These are phyloP conservation scores for Trididemnum nubilum DNA, from an alignment of 23 tunicate species.

Conservation along the genomic window DNA sequence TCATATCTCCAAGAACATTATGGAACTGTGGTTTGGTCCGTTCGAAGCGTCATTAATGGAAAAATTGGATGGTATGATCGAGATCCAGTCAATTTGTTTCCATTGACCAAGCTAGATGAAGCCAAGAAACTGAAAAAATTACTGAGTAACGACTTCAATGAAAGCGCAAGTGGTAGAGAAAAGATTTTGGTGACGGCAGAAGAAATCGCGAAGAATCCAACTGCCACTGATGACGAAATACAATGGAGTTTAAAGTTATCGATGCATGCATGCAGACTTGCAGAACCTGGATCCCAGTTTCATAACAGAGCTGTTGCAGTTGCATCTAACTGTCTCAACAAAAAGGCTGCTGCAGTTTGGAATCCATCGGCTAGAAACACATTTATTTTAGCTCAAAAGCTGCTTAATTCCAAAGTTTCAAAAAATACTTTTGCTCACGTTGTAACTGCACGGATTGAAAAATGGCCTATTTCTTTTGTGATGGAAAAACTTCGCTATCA, in stretches of 20 bases:
- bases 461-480: not conserved
- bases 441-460: not conserved
- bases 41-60: conserved; percentile 50
- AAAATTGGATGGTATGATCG: conserved; percentile 83
- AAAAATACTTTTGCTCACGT: not conserved
- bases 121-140: conserved; percentile 28
- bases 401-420: not conserved
- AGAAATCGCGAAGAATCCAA: conserved; percentile 39
- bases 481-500: not conserved
- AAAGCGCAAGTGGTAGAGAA: not conserved
- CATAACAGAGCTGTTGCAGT: conserved; percentile 32
- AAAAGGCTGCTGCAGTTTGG: conserved; percentile 21
- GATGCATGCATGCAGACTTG: conserved; percentile 5
- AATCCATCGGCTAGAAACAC: conserved; percentile 58
- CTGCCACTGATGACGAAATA: conserved; percentile 27
- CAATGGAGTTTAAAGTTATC: conserved; percentile 80
- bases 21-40: conserved; percentile 88
- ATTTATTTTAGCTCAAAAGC: not conserved
- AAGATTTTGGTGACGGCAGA: conserved; percentile 50
- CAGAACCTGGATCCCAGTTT: not conserved
- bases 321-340: conserved; percentile 22
- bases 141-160: not conserved
- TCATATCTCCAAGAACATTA: conserved; percentile 75
- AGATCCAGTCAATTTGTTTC: conserved; percentile 58
- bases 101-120: conserved; percentile 38